Conservation (phyloP, 1,140 invertebrate genomes). For the Protaetia brevitarsis region DNA sequence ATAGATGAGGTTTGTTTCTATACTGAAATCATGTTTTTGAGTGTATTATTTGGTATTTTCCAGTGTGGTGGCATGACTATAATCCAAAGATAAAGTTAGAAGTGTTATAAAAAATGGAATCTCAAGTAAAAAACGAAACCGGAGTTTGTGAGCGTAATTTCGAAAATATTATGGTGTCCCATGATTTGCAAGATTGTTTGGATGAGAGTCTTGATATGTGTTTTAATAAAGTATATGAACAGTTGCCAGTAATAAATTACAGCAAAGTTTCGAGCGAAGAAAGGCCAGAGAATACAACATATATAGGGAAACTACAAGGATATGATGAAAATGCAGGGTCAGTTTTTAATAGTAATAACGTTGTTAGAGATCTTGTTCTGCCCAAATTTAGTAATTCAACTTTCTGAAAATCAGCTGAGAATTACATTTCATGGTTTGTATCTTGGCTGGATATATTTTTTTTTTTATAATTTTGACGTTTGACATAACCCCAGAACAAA, state of each 20-base stretch:
- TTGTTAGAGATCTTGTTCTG: slow-evolving; percentile 22
- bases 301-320: slow-evolving; percentile 31
- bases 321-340: slow-evolving; percentile 35
- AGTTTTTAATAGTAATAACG: slow-evolving; percentile 17
- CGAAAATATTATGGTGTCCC: slow-evolving; percentile 51
- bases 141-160: slow-evolving; percentile 26
- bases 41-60: not conserved
- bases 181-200: slow-evolving; percentile 57
- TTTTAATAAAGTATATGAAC: slow-evolving; percentile 54
- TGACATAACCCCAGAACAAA: not conserved
- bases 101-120: slow-evolving; percentile 12
- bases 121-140: slow-evolving; percentile 15
- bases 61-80: slow-evolving; percentile 3
- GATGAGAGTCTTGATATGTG: slow-evolving; percentile 57
- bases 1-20: slow-evolving; percentile 21
- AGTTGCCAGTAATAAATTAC: slow-evolving; percentile 43
- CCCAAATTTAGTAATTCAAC: slow-evolving; percentile 32
- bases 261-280: slow-evolving; percentile 29
- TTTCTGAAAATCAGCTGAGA: slow-evolving; percentile 12
- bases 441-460: slow-evolving; percentile 20
- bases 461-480: not conserved
- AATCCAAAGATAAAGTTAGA: not conserved
- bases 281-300: slow-evolving; percentile 28
- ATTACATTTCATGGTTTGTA: slow-evolving; percentile 20
- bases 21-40: slow-evolving; percentile 1